Conservation (phyloP, 2,113 vertebrate species). For the Leptobrachium leishanense region DNA sequence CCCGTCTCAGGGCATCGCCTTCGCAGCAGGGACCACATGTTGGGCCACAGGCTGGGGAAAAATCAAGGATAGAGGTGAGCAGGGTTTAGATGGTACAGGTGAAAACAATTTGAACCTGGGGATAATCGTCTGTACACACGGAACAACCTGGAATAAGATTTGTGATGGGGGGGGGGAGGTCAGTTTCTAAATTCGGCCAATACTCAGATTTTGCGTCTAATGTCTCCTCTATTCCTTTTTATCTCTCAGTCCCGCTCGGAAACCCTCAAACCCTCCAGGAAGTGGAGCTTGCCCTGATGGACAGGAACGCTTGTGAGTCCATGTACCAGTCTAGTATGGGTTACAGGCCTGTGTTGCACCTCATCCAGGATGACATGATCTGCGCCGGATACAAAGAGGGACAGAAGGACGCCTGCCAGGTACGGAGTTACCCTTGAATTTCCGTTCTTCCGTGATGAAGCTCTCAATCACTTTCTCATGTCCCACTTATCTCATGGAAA, state of each 20-base stretch:
- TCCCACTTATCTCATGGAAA: no score
- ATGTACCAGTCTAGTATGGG: constrained; percentile 50
- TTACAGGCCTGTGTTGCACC: constrained; percentile 23
- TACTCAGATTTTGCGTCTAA: not conserved
- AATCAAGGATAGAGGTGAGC: constrained; percentile 52
- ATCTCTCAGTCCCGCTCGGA: not conserved
- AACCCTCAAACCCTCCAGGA: constrained; percentile 56
- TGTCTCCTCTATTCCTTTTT: not conserved
- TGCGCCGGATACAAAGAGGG: constrained; percentile 41
- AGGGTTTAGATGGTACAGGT: not conserved
- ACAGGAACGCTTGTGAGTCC: constrained; percentile 50
- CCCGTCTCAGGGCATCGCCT: constrained; percentile 22
- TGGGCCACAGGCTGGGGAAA: constrained; percentile 67
- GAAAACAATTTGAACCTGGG: no score
- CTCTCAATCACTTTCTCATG: no score
- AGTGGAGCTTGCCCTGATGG: constrained; percentile 53
- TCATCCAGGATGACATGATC: constrained; percentile 49
- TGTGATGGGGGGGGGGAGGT: no score
- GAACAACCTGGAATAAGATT: no score
- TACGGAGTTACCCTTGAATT: not conserved
- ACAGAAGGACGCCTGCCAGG: constrained; percentile 57
- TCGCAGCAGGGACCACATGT: constrained; percentile 27
- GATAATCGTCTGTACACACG: no score
- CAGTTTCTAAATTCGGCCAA: no score
- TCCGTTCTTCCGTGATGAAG: no score